Base-by-base conservation (phyloP, 2,113 vertebrate genomes). In the Tragelaphus buxtoni region DNA sequence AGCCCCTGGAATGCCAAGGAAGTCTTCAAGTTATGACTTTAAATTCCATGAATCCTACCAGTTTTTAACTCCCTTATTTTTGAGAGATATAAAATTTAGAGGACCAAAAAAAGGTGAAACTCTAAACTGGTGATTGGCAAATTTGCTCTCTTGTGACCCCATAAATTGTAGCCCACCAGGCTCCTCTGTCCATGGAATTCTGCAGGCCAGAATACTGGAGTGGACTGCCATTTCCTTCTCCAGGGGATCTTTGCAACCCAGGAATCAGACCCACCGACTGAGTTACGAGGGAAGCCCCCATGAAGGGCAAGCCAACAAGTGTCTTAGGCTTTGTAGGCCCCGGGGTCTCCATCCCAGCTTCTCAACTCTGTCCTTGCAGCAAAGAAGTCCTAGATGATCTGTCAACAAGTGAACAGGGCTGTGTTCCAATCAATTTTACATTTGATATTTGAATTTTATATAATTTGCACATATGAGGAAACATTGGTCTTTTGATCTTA, bases 321-420 rank as follows among this genome's bases (percentile, higher is more conserved):
- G 26, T 39, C 82, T 32, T 13, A 60, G 49, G 32, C 2, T 51
- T 63, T 49, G 8, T 45, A 16, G 39, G 10, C 13, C 60, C 9
- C 4, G 10, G 7, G 45, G 49, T 85, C 14, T 88, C 9, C 47
- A n/a, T 84, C 28, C n/a, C 17, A 69, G 13, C 4, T 22, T 13
- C 18, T 76, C 8, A 12, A 9, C 9, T 28, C 32, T 77, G 45
- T 8, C 35, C 3, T 30, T 32, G 28, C 13, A 20, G 32, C 28
- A 83, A 69, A 72, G 4, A 2, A 53, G 7, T 1, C 28, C 4
- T 11, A 4, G 51, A 32, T 0, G 9, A 39, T 28, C 77, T 3
- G 6, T 7, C 22, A 61, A 47, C 42, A 84, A 63, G 74, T 7
- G 22, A 42, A n/a, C 2, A 13, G 39, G 39, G 9, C 26, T 14